phyloP scores from a whole-genome alignment of 2,888 invertebrate species.

The Diarsia rubi region DNA sequence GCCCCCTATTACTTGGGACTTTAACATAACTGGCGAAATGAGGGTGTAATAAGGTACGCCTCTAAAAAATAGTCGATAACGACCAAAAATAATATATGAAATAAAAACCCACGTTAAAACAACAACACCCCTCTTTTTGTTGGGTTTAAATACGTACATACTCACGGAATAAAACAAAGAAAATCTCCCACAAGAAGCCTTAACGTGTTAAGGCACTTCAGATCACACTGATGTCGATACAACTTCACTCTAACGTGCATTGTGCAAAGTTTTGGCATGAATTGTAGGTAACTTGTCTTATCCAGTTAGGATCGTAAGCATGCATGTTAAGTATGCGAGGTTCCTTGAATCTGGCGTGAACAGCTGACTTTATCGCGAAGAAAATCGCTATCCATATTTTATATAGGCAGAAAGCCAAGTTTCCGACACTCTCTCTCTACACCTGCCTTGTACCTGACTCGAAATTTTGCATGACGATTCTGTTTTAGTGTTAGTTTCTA shows the following conservation, averaged over 20 bases:
- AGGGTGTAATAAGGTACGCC: too few relatives aligned
- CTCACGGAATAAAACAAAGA: not conserved
- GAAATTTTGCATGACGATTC: slow-evolving; percentile 31
- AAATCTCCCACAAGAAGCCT: not conserved
- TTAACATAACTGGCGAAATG: too few relatives aligned
- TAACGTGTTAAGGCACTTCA: not conserved
- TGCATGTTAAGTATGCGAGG: slow-evolving; percentile 30
- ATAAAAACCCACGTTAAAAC: not conserved
- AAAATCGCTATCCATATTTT: slow-evolving; percentile 51
- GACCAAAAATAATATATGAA: not conserved
- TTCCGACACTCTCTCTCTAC: slow-evolving; percentile 59
- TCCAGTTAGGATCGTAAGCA: slow-evolving; percentile 34
- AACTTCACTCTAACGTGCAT: not conserved
- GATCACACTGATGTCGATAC: not conserved
- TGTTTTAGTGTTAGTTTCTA: slow-evolving; percentile 23
- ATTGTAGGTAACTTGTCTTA: slow-evolving; percentile 26
- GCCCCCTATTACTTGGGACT: too few relatives aligned
- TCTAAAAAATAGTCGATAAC: not conserved
- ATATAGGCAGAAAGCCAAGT: slow-evolving; percentile 57
- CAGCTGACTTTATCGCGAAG: slow-evolving; percentile 48
- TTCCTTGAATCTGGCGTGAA: slow-evolving; percentile 44
- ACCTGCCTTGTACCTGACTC: slow-evolving; percentile 56
- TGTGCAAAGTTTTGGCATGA: slow-evolving; percentile 15
- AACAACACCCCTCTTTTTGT: not conserved
- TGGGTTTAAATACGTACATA: not conserved